phyloP scores from a whole-genome alignment of 2,113 vertebrate genomes.

The Monopterus albus region DNA sequence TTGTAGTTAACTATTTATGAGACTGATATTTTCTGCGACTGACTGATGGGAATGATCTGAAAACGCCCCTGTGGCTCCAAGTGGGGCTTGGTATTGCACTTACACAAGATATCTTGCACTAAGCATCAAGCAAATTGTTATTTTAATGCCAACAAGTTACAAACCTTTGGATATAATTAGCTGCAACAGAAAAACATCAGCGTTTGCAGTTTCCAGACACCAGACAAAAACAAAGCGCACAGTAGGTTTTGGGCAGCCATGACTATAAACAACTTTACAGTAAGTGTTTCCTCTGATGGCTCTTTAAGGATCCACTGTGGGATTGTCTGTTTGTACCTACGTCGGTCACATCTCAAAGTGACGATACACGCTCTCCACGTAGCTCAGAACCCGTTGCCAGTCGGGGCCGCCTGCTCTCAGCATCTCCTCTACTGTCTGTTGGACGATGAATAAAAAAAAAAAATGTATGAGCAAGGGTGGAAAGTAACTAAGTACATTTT shows the following conservation, averaged over 20 bases:
- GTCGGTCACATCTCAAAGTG: constrained; percentile 84
- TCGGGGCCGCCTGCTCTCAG: constrained; percentile 82
- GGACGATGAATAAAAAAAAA: constrained; percentile 7
- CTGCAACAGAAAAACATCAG: background rate
- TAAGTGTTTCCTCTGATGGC: background rate
- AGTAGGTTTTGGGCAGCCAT: background rate
- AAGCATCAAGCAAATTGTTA: background rate
- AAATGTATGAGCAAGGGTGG: background rate
- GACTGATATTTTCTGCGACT: too few relatives aligned
- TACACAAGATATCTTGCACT: background rate
- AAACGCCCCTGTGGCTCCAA: too few relatives aligned
- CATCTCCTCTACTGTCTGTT: constrained; percentile 84
- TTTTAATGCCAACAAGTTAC: background rate
- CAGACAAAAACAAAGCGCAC: background rate
- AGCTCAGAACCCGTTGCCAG: constrained; percentile 86
- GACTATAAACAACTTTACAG: background rate
- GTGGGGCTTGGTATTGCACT: too few relatives aligned
- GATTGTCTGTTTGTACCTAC: constrained; percentile 18
- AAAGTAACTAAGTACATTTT: too few relatives aligned
- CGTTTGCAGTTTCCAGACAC: background rate
- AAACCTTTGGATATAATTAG: background rate
- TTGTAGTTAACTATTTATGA: too few relatives aligned
- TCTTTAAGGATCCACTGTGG: background rate
- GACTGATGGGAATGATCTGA: too few relatives aligned
- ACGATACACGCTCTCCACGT: constrained; percentile 84